A percentile compares a stretch with the other conserved stretches of the same genome.
Conservation (phyloP, 2,113 vertebrate species). For the Meriones unguiculatus region DNA sequence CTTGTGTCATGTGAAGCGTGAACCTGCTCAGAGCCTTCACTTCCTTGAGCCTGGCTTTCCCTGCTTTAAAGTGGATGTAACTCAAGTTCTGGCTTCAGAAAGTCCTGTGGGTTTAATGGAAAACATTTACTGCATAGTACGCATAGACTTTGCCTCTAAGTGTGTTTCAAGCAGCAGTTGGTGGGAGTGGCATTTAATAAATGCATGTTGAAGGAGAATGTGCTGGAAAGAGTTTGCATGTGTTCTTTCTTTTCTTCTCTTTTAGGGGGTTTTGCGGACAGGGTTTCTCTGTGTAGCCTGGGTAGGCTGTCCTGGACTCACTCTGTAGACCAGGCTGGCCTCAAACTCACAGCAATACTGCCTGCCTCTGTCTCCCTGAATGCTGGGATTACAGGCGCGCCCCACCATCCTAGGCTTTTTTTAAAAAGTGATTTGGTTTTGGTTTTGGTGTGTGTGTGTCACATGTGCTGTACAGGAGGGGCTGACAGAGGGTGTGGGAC, state of each 20-base stretch:
- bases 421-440: not conserved
- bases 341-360: too few species aligned
- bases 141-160: conserved; percentile 38
- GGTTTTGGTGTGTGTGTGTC: not conserved
- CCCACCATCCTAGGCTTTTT: not conserved
- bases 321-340: too few species aligned
- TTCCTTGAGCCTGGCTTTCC: conserved; percentile 23
- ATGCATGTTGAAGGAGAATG: not conserved
- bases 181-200: conserved; percentile 37
- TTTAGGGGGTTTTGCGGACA: too few species aligned
- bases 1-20: not conserved
- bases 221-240: not conserved
- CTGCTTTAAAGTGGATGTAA: not conserved
- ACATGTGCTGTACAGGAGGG: not conserved
- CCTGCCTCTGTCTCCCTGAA: too few species aligned
- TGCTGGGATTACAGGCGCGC: too few species aligned
- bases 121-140: not conserved
- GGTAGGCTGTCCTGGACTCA: too few species aligned
- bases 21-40: conserved; percentile 43
- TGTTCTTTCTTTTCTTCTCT: not conserved
- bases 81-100: conserved; percentile 13
- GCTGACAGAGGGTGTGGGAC: not conserved
- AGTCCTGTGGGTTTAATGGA: conserved; percentile 32
- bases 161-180: conserved; percentile 33
- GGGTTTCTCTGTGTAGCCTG: too few species aligned